phyloP scores from a whole-genome alignment of 2,888 invertebrate genomes.

The Caenorhabditis sulstoni region DNA sequence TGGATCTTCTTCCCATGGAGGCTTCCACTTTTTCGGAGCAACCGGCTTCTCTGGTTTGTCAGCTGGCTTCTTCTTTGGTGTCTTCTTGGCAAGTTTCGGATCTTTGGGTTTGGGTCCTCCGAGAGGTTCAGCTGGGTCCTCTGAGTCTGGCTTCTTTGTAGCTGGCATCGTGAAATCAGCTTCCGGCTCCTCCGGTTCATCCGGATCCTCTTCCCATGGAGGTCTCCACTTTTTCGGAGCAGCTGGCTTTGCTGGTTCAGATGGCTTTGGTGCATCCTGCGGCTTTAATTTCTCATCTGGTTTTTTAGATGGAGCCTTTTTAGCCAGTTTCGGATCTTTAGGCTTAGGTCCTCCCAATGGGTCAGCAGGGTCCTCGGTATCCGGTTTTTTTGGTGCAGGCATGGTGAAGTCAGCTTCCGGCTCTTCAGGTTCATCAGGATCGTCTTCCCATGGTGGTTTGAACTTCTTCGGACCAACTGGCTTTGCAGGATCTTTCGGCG shows the following conservation, averaged over 20 bases:
- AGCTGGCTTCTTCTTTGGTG: constrained; percentile 38
- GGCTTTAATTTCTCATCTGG: constrained; percentile 26
- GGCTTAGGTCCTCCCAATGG: constrained; percentile 51
- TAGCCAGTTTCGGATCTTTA: constrained; percentile 28
- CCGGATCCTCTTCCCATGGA: constrained; percentile 57
- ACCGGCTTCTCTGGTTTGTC: constrained; percentile 51
- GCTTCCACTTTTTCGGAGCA: constrained; percentile 56
- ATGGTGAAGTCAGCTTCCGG: constrained; percentile 54
- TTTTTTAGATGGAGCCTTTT: constrained; percentile 39
- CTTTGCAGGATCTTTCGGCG: constrained; percentile 29
- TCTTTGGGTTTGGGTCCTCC: constrained; percentile 54
- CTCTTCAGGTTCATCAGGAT: constrained; percentile 46
- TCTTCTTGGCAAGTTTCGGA: constrained; percentile 49
- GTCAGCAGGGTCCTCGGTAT: constrained; percentile 64
- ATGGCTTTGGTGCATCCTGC: constrained; percentile 22
- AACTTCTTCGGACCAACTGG: constrained; percentile 49
- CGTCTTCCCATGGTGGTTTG: constrained; percentile 58
- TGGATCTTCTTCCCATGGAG: constrained; percentile 58
- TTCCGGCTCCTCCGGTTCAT: constrained; percentile 44
- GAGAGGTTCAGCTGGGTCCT: constrained; percentile 62
- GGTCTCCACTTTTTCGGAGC: constrained; percentile 57
- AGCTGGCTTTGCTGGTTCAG: constrained; percentile 20
- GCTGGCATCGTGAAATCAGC: constrained; percentile 43
- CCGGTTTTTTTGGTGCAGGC: constrained; percentile 53
- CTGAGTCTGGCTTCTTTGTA: constrained; percentile 47